Conservation (phyloP, 2,797 vertebrate species). For the Benthosema pterotum region DNA sequence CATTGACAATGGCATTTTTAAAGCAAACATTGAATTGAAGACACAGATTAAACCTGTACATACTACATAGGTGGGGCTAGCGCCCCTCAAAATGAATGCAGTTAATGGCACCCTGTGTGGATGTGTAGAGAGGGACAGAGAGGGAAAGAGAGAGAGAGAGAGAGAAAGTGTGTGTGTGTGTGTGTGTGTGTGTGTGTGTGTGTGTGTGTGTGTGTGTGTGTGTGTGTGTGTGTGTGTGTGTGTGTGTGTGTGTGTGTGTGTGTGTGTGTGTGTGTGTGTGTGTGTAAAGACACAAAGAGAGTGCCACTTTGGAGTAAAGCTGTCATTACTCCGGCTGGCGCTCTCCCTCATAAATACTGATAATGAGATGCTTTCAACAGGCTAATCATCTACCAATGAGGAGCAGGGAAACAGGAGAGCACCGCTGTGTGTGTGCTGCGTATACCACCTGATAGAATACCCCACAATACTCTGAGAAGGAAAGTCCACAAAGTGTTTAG, state of each 20-base stretch:
- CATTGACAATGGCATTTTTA: no score
- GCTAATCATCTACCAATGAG: conserved; percentile 77
- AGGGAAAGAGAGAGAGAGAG: conserved; percentile 31
- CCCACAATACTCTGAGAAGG: background rate
- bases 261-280: background rate
- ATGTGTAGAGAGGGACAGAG: conserved; percentile 4
- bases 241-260: conserved; percentile 16
- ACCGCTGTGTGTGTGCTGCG: conserved; percentile 54
- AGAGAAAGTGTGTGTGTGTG: conserved; percentile 3
- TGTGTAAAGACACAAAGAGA: conserved; percentile 37
- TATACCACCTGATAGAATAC: background rate
- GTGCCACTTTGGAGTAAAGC: conserved; percentile 74
- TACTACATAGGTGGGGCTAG: no score
- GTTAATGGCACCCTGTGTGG: background rate
- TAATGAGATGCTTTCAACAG: conserved; percentile 82
- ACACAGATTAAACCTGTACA: no score
- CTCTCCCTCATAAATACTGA: conserved; percentile 81
- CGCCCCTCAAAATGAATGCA: no score
- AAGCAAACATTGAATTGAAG: no score
- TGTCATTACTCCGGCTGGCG: conserved; percentile 77
- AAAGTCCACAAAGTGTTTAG: background rate
- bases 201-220: conserved; percentile 10
- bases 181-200: background rate
- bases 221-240: conserved; percentile 1
- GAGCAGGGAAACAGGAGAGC: conserved; percentile 65